phyloP scores from a whole-genome alignment of 1,140 invertebrate genomes.

The Melitaea cinxia region DNA sequence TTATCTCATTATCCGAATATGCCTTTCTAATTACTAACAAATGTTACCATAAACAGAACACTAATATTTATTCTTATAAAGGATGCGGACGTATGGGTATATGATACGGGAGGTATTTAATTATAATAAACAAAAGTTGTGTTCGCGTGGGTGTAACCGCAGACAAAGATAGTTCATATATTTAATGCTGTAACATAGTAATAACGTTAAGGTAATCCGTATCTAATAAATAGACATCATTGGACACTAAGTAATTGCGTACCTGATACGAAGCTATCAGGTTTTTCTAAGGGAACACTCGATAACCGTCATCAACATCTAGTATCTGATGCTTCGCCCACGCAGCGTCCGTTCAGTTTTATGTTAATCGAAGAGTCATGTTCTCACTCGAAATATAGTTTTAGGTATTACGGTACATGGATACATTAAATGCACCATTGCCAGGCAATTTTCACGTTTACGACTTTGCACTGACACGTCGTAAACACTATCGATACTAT shows the following conservation, averaged over 20 bases:
- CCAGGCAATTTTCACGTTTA: constrained; percentile 67
- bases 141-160: not conserved
- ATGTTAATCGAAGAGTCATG: constrained; percentile 81
- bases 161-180: not conserved
- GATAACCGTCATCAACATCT: no score
- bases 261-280: not conserved
- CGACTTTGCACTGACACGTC: constrained; percentile 64
- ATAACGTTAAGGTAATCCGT: not conserved
- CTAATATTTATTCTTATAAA: no score
- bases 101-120: no score
- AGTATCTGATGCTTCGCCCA: constrained; percentile 57
- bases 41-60: no score
- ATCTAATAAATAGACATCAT: not conserved
- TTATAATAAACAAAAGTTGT: no score
- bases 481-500: constrained; percentile 60
- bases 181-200: not conserved
- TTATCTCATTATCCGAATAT: no score
- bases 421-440: constrained; percentile 63
- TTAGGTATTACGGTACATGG: constrained; percentile 56
- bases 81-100: no score
- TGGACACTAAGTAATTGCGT: constrained; percentile 1
- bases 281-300: constrained; percentile 18
- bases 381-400: constrained; percentile 57
- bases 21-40: no score
- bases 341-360: constrained; percentile 69